A percentile compares a stretch with the other conserved stretches of the same genome.
phyloP scores from a whole-genome alignment of 2,888 invertebrate genomes.

The Parnassius smintheus region DNA sequence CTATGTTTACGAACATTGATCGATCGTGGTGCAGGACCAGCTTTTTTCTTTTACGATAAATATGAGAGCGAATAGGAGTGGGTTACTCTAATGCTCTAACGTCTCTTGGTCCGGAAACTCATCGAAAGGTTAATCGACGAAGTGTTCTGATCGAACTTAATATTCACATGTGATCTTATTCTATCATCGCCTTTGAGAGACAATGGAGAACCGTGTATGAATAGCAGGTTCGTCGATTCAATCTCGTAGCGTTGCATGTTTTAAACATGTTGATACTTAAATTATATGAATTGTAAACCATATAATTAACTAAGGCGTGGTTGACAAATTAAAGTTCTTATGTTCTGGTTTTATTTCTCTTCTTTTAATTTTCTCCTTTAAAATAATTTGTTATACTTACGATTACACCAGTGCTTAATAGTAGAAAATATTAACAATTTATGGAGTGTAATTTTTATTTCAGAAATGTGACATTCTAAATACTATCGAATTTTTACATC shows the following conservation, averaged over 20 bases:
- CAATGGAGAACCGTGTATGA: slow-evolving; percentile 21
- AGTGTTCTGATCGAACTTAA: slow-evolving; percentile 43
- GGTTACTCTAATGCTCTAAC: background rate
- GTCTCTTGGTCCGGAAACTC: slow-evolving; percentile 12
- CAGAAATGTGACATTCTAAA: too few species aligned
- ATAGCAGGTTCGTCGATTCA: slow-evolving; percentile 13
- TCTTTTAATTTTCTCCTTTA: too few species aligned
- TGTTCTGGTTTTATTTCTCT: too few species aligned
- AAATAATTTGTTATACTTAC: too few species aligned
- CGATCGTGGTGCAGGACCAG: too few species aligned
- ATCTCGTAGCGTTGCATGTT: slow-evolving; percentile 4
- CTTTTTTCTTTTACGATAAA: too few species aligned
- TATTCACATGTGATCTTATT: slow-evolving; percentile 50
- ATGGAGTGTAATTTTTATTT: too few species aligned
- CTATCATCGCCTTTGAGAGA: slow-evolving; percentile 23
- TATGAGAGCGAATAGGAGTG: too few species aligned
- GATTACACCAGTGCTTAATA: too few species aligned
- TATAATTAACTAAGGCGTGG: background rate
- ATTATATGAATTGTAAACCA: background rate
- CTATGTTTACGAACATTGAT: too few species aligned
- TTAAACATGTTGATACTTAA: background rate
- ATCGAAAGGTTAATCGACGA: slow-evolving; percentile 51
- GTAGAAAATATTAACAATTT: too few species aligned
- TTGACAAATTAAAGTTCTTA: background rate
- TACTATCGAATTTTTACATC: too few species aligned